A percentile compares a stretch with the other conserved stretches of the same genome.
Evolutionary conservation across 92 coral and sea anemone genomes (phyloP).

Genomic region (Nematostella vectensis): DNA sequence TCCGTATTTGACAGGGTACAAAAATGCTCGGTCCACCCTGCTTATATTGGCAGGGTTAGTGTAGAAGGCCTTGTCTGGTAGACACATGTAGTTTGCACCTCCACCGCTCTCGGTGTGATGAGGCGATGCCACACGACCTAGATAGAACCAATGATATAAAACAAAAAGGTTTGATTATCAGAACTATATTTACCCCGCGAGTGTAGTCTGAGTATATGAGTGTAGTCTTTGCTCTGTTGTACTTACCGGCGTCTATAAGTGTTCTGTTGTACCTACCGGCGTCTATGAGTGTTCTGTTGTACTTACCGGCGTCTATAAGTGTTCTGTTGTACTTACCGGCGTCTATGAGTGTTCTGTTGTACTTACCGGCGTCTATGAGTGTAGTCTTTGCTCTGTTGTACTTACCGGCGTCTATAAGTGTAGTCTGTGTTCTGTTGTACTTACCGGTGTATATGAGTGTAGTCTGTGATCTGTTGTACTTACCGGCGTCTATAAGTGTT

Average conservation of each 20-base stretch:
- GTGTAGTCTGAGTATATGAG: no score
- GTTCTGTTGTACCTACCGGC: no score
- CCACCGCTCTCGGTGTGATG: slow-evolving; percentile 22
- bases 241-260: no score
- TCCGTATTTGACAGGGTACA: slow-evolving; percentile 60
- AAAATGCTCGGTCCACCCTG: slow-evolving; percentile 24
- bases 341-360: no score
- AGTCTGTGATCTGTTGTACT: slow-evolving; percentile 21
- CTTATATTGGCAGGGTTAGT: slow-evolving; percentile 15
- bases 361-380: slow-evolving; percentile 16
- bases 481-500: no score
- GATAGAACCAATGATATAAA: background rate
- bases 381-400: slow-evolving; percentile 17
- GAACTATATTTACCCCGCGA: no score
- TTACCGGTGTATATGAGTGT: slow-evolving; percentile 23
- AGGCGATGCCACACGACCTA: slow-evolving; percentile 28
- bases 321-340: no score
- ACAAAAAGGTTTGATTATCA: no score
- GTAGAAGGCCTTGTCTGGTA: slow-evolving; percentile 22
- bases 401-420: slow-evolving; percentile 16
- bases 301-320: no score
- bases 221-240: no score
- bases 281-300: no score
- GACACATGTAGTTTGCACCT: slow-evolving; percentile 26
- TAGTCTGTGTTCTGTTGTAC: slow-evolving; percentile 5